A percentile compares a stretch with the other conserved stretches of the same genome.
Conservation (phyloP, 2,113 vertebrate genomes). For the Mormyrus iriodes region DNA sequence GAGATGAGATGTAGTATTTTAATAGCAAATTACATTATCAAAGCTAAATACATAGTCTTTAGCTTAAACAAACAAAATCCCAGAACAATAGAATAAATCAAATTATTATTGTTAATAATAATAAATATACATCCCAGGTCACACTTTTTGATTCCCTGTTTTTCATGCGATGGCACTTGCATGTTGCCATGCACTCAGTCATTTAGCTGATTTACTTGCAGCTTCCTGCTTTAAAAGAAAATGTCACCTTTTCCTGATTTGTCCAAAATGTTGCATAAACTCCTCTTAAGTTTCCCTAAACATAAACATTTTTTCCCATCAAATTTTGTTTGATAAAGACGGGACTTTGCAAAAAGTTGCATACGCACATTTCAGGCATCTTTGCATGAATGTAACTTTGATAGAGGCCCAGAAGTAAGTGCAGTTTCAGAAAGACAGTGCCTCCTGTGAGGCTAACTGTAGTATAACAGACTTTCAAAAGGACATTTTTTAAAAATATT, state of each 20-base stretch:
- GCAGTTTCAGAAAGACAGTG: no score
- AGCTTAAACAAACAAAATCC: neutral
- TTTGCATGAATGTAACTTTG: no score
- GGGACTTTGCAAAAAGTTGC: no score
- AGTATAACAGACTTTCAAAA: neutral
- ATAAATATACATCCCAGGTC: neutral
- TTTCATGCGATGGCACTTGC: neutral
- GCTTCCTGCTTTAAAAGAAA: no score
- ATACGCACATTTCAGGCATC: no score
- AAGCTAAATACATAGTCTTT: neutral
- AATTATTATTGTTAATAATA: neutral
- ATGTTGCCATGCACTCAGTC: no score
- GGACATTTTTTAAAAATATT: neutral
- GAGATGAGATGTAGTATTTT: neutral
- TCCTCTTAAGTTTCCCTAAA: neutral
- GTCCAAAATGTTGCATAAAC: neutral
- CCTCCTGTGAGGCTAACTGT: neutral
- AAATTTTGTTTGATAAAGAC: no score
- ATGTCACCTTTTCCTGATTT: neutral
- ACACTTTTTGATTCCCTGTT: neutral
- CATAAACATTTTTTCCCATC: neutral
- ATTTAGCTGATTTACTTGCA: no score
- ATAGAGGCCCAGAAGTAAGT: no score
- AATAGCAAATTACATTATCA: neutral
- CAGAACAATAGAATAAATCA: neutral